phyloP scores from a whole-genome alignment of 2,888 invertebrate species.

The Perdita meconis region DNA sequence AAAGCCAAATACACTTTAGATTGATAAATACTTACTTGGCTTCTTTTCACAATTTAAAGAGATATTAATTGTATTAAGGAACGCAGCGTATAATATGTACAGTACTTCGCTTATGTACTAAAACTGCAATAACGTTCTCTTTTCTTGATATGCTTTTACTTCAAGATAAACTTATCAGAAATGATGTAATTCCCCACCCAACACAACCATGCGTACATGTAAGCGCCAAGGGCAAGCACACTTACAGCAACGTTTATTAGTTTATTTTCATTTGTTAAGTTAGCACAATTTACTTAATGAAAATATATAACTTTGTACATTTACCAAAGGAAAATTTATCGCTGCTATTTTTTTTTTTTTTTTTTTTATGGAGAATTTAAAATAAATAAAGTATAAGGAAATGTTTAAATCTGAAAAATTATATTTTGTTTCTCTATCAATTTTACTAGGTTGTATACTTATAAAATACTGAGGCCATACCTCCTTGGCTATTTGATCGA shows the following conservation, averaged over 20 bases:
- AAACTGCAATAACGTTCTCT: background rate
- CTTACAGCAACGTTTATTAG: slow-evolving; percentile 27
- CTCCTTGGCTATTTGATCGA: slow-evolving; percentile 99
- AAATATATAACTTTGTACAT: background rate
- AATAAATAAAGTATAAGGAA: background rate
- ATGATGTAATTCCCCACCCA: slow-evolving; percentile 30
- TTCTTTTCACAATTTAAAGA: background rate
- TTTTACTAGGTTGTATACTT: slow-evolving; percentile 18
- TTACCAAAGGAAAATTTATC: background rate
- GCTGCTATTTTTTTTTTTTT: no score
- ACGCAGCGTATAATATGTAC: slow-evolving; percentile 2
- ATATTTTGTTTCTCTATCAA: background rate
- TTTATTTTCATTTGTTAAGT: background rate
- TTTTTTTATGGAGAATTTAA: no score
- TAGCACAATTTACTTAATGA: background rate
- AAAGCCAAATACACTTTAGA: background rate
- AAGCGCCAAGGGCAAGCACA: slow-evolving; percentile 52
- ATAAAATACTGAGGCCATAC: slow-evolving; percentile 85
- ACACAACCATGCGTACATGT: slow-evolving; percentile 38
- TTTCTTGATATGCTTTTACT: slow-evolving; percentile 2
- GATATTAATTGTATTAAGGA: background rate
- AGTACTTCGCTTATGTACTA: slow-evolving; percentile 8
- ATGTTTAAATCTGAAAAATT: background rate
- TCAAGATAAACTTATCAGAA: slow-evolving; percentile 33
- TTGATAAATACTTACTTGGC: slow-evolving; percentile 34